A percentile compares a stretch with the other conserved stretches of the same genome.
Conservation (phyloP, 2,113 vertebrate species). For the Gymnobelideus leadbeateri region DNA sequence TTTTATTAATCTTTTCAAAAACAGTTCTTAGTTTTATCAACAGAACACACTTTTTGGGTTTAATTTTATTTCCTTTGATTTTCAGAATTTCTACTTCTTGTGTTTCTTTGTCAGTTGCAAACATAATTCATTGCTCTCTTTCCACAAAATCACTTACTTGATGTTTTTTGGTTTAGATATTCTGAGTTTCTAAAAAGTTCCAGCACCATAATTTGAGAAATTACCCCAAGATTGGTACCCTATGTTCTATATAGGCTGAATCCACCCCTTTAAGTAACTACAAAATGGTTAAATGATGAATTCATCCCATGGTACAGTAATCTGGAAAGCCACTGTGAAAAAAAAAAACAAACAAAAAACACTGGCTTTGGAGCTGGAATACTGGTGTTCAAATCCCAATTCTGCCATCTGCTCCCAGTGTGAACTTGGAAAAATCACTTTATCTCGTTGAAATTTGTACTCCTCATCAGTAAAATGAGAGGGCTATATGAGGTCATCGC, state of each 20-base stretch:
- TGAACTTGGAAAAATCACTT: not conserved
- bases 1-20: not conserved
- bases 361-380: not conserved
- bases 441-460: not conserved
- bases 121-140: not conserved
- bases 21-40: not conserved
- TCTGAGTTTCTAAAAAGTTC: not conserved
- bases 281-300: not conserved
- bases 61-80: not conserved
- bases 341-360: no score
- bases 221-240: not conserved
- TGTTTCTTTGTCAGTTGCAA: not conserved
- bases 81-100: not conserved
- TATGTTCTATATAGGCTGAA: not conserved
- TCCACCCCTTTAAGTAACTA: not conserved
- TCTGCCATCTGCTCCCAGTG: not conserved
- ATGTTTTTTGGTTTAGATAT: not conserved
- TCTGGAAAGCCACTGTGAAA: not conserved
- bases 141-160: not conserved
- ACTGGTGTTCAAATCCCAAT: not conserved
- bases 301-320: not conserved
- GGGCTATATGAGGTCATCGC: not conserved
- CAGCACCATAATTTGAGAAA: not conserved
- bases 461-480: not conserved
- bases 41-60: not conserved